These are phyloP conservation scores for Poecilia gillii DNA, from an alignment of 2,797 vertebrate genomes.

Conservation along the genomic window DNA sequence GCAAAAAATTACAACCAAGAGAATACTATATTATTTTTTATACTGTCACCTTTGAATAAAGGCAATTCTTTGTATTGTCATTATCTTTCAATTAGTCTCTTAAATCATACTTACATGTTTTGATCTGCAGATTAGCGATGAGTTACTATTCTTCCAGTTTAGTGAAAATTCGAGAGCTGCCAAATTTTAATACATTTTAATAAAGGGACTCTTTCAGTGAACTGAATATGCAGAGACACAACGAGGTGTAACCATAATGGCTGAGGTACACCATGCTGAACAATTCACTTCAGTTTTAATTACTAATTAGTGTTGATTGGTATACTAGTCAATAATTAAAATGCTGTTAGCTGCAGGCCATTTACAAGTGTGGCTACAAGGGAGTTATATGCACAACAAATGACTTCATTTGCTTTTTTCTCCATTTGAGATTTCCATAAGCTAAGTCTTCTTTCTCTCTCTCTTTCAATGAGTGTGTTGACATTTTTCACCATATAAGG, in stretches of 20 bases:
- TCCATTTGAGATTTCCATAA: too few relatives aligned
- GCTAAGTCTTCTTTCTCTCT: neutral
- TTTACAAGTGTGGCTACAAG: neutral
- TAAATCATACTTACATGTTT: neutral
- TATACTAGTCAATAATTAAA: conserved; percentile 1
- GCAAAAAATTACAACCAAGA: neutral
- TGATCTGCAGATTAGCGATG: neutral
- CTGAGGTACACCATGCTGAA: neutral
- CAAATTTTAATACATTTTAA: neutral
- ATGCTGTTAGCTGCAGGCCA: neutral
- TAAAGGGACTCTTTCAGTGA: neutral
- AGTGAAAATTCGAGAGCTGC: neutral
- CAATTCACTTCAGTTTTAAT: conserved; percentile 1
- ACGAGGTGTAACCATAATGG: neutral
- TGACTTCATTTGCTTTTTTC: neutral
- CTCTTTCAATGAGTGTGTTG: neutral
- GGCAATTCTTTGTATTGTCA: neutral
- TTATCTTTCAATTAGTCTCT: neutral
- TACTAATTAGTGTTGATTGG: neutral
- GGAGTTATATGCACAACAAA: neutral
- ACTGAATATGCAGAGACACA: conserved; percentile 2
- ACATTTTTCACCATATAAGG: neutral
- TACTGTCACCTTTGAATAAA: neutral
- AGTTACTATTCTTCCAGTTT: neutral
- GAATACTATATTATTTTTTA: neutral